Percentiles rank a stretch among this genome's conserved stretches.
Conservation (phyloP, 2,888 invertebrate genomes). For the Nezara viridula region DNA sequence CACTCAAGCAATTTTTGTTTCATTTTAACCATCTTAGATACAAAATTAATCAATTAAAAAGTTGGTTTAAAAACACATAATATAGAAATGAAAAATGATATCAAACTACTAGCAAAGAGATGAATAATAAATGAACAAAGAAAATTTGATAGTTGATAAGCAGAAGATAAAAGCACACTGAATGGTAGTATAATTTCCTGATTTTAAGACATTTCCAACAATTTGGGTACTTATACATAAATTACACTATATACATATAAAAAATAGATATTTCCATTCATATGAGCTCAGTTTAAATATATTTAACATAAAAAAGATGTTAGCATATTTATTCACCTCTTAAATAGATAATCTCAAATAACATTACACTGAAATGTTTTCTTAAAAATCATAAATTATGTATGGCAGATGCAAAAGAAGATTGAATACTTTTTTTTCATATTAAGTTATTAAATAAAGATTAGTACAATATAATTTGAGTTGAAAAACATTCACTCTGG, state of each 20-base stretch:
- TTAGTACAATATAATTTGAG: not conserved
- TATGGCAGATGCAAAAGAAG: not conserved
- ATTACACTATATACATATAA: slow-evolving; percentile 46
- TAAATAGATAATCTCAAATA: not conserved
- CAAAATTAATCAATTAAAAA: not conserved
- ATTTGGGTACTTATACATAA: not conserved
- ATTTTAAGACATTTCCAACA: not conserved
- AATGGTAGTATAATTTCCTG: not conserved
- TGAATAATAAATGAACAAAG: not conserved
- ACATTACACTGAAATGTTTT: not conserved
- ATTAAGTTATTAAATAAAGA: not conserved
- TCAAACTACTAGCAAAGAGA: not conserved
- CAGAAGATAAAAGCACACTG: not conserved
- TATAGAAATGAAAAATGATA: not conserved
- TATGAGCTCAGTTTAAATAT: slow-evolving; percentile 12
- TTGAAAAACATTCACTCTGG: not conserved
- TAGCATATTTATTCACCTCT: not conserved
- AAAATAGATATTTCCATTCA: slow-evolving; percentile 1
- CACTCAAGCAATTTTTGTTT: not conserved
- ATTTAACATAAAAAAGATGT: not conserved
- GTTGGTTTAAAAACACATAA: not conserved
- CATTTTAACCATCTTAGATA: not conserved
- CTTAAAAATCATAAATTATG: not conserved
- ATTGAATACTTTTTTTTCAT: not conserved
- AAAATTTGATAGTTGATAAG: not conserved